These are phyloP conservation scores for Drosophila emarginata DNA, from an alignment of 2,888 invertebrate species.

Conservation along the genomic window DNA sequence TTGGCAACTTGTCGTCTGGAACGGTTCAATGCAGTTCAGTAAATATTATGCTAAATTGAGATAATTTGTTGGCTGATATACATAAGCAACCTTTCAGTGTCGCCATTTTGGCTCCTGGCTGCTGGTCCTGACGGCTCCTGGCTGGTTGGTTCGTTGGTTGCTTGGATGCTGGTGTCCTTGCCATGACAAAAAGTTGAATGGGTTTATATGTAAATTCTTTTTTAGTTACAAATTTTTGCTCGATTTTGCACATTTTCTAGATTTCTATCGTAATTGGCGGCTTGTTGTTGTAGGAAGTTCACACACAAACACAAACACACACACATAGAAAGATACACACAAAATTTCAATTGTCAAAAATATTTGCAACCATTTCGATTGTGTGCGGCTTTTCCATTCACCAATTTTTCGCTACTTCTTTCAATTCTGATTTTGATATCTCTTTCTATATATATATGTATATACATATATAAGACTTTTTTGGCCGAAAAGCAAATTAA, in stretches of 20 bases:
- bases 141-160: conserved; percentile 27
- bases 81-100: conserved; percentile 22
- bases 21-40: conserved; percentile 73
- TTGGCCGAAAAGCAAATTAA: no score
- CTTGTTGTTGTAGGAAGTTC: conserved; percentile 54
- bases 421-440: not conserved
- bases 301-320: not conserved
- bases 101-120: conserved; percentile 39
- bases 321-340: not conserved
- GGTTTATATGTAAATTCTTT: conserved; percentile 71
- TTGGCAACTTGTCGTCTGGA: conserved; percentile 12
- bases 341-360: not conserved
- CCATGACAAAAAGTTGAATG: conserved; percentile 44
- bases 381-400: not conserved
- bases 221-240: conserved; percentile 71
- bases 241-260: conserved; percentile 76
- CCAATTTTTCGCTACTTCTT: not conserved
- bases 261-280: conserved; percentile 74
- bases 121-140: conserved; percentile 3
- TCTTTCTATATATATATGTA: not conserved
- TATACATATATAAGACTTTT: no score
- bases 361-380: not conserved
- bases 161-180: conserved; percentile 20
- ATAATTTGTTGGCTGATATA: conserved; percentile 72
- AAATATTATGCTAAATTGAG: conserved; percentile 75